Base-by-base conservation (phyloP, 2,113 vertebrate species). In the Rattus norvegicus region DNA sequence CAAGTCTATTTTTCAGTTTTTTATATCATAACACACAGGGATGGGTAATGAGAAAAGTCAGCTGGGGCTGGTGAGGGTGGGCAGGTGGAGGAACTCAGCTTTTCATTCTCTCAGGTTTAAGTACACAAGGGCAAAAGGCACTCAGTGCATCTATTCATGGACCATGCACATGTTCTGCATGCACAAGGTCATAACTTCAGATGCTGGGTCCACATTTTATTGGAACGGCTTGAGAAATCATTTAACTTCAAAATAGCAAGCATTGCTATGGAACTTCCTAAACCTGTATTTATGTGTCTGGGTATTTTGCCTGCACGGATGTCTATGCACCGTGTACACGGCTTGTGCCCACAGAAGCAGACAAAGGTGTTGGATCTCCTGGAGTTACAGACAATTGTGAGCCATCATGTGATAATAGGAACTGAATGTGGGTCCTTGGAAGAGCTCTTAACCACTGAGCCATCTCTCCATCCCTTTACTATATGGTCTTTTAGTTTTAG, bases 141-240 rank as follows among this genome's bases (percentile, higher is more conserved):
- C 16, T 47, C 0, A 1, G 20, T 30, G 10, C n/a, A 17, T 85
- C 10, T 95, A 70, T 56, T 97, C n/a, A 54, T 24, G 47, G 14
- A 85, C 89, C 3, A 17, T 47, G 67, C 49, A 33, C 1, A 3
- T 52, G 12, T 77, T 77, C 26, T 22, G 61, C 7, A 2, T 56
- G 73, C 12, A 83, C 0, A 1, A 0, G n/a, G 24, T 76, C 36
- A 0, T 69, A 67, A 9, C n/a, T 36, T 92, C 47, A 85, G 2
- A 63, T 88, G 47, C 52, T 83, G n/a, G 59, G 88, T 69, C 24
- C 70, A 80, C 88, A 75, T 85, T 93, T 94, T 84, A 79, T 28
- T 6, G 3, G 87, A 81, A 91, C 92, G 0, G 39, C 43, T 90
- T 88, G 92, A 61, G 85, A 90, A 9, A 67, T 30, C 8, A 39